These are phyloP conservation scores for Rhamphomyia laevipes DNA, from an alignment of 2,888 invertebrate species.

Conservation along the genomic window DNA sequence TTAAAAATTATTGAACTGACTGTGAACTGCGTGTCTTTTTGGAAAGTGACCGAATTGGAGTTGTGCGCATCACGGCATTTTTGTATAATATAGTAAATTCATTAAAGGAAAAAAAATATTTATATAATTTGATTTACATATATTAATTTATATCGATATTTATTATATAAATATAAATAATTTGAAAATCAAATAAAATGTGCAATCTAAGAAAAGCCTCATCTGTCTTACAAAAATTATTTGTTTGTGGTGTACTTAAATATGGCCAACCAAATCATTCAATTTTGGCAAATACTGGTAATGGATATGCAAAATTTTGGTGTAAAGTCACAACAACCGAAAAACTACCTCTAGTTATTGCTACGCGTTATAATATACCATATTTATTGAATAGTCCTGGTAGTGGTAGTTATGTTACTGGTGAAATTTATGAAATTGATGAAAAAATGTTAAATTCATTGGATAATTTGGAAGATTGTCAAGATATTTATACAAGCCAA, in stretches of 20 bases:
- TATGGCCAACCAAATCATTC: constrained; percentile 75
- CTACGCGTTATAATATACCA: constrained; percentile 82
- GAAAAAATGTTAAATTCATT: constrained; percentile 58
- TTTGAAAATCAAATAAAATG: too few species aligned
- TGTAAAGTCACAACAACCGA: constrained; percentile 55
- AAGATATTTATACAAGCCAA: constrained; percentile 62
- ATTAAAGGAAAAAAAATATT: too few species aligned
- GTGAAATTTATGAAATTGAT: constrained; percentile 80
- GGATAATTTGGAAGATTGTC: constrained; percentile 77
- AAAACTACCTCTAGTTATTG: constrained; percentile 77
- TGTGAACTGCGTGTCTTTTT: too few species aligned
- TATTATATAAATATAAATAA: too few species aligned
- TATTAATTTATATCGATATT: too few species aligned
- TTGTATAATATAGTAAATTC: too few species aligned
- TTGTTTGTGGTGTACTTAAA: constrained; percentile 90
- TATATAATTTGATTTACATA: too few species aligned
- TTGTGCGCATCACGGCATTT: too few species aligned
- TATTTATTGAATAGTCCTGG: constrained; percentile 68
- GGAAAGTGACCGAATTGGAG: too few species aligned
- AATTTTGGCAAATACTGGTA: constrained; percentile 50
- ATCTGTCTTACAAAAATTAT: constrained; percentile 52
- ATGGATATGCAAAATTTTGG: constrained; percentile 58
- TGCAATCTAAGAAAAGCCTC: constrained; percentile 21
- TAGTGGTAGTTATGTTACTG: constrained; percentile 45
- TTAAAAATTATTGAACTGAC: too few species aligned